Evolutionary conservation across 2,113 vertebrate genomes (phyloP).

Genomic region (Lanius ludovicianus): DNA sequence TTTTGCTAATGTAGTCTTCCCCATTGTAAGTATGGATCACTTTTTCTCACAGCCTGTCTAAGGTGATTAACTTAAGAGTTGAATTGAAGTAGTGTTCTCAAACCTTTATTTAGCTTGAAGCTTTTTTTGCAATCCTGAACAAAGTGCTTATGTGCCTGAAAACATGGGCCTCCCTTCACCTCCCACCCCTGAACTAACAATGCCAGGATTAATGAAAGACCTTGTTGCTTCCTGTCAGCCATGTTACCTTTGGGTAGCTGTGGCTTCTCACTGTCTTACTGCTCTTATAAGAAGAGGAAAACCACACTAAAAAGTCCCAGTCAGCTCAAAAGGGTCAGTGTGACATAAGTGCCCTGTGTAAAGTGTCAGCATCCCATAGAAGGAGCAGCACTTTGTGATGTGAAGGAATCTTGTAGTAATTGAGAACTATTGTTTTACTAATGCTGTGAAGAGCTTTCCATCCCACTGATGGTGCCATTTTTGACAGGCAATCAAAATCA

Average conservation of each 20-base stretch:
- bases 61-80: neutral
- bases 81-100: neutral
- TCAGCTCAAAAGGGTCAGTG: neutral
- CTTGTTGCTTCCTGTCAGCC: neutral
- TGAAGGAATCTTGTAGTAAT: neutral
- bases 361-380: neutral
- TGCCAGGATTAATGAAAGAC: neutral
- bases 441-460: neutral
- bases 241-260: neutral
- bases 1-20: neutral
- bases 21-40: rapidly evolving
- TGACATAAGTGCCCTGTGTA: neutral
- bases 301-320: neutral
- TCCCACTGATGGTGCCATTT: neutral
- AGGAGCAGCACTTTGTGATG: neutral
- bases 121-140: neutral
- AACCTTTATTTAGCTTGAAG: neutral
- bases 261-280: neutral
- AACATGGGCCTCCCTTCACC: neutral
- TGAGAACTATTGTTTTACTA: neutral
- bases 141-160: neutral
- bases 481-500: neutral
- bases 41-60: neutral
- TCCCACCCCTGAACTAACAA: neutral
- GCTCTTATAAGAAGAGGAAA: neutral